Conservation (phyloP, 1,140 invertebrate genomes). For the Tetragonula clypearis region DNA sequence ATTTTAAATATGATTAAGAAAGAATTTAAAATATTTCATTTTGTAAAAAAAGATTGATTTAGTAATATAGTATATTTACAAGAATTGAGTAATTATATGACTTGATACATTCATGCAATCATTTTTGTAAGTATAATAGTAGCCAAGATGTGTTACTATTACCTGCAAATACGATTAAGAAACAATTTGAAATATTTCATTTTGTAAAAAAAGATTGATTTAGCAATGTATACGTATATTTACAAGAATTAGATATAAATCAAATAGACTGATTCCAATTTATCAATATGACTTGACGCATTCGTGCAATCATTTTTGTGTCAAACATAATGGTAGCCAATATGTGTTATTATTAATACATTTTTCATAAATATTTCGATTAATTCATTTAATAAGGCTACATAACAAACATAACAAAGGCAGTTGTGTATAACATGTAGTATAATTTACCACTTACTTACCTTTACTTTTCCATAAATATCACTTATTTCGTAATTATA, state of each 20-base stretch:
- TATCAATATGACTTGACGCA: neutral
- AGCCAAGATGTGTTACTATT: neutral
- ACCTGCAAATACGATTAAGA: conserved; percentile 5
- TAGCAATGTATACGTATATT: conserved; percentile 1
- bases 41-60: neutral
- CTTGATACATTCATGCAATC: neutral
- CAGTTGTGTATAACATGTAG: conserved; percentile 44
- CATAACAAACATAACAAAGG: conserved; percentile 59
- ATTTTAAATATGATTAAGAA: conserved; percentile 9
- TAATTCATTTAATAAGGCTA: conserved; percentile 41
- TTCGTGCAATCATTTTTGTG: neutral
- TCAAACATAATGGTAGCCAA: conserved; percentile 34
- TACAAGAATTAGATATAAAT: conserved; percentile 10
- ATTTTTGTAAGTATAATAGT: conserved; percentile 28
- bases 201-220: neutral
- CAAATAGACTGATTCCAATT: neutral
- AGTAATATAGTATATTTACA: conserved; percentile 21
- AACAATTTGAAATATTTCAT: conserved; percentile 5
- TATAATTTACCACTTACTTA: conserved; percentile 48
- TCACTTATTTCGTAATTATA: conserved; percentile 33
- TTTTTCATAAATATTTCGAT: conserved; percentile 41
- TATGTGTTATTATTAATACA: conserved; percentile 21
- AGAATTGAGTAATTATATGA: neutral
- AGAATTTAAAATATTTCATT: conserved; percentile 3
- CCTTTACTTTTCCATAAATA: conserved; percentile 36